Evolutionary conservation across 2,888 invertebrate genomes (phyloP).

Genomic region (Miltochrista miniata): DNA sequence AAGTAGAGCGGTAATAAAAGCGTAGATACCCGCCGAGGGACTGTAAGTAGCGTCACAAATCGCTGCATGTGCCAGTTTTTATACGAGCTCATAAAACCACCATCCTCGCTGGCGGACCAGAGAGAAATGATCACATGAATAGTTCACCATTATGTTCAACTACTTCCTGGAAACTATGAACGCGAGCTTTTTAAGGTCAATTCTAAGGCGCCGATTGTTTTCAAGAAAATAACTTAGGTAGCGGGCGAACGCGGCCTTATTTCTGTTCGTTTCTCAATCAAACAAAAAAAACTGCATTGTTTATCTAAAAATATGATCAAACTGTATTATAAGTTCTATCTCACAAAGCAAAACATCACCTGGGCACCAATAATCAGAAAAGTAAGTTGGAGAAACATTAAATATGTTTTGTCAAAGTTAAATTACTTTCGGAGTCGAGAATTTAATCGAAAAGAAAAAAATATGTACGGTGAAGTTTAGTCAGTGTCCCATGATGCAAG

Average conservation of each 20-base stretch:
- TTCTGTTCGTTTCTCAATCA: no score
- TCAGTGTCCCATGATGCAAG: constrained; percentile 10
- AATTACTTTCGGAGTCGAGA: constrained; percentile 28
- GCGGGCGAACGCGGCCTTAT: no score
- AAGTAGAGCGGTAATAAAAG: constrained; percentile 13
- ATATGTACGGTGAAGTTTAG: constrained; percentile 15
- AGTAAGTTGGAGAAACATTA: constrained; percentile 18
- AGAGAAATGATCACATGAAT: constrained; percentile 5
- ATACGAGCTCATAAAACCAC: constrained; percentile 8
- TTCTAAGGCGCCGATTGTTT: no score
- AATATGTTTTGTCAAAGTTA: constrained; percentile 36
- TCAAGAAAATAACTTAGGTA: no score
- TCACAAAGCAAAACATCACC: background rate
- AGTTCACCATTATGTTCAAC: background rate
- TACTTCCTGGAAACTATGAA: background rate
- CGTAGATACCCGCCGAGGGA: constrained; percentile 9
- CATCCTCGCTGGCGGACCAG: background rate
- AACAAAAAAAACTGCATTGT: background rate
- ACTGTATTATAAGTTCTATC: background rate
- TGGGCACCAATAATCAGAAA: background rate
- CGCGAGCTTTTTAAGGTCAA: background rate
- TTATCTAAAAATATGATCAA: background rate
- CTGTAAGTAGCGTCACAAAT: constrained; percentile 18
- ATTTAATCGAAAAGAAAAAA: constrained; percentile 37
- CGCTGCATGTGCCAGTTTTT: constrained; percentile 9